Base-by-base conservation (phyloP, 2,113 vertebrate genomes). In the Onychostoma macrolepis region DNA sequence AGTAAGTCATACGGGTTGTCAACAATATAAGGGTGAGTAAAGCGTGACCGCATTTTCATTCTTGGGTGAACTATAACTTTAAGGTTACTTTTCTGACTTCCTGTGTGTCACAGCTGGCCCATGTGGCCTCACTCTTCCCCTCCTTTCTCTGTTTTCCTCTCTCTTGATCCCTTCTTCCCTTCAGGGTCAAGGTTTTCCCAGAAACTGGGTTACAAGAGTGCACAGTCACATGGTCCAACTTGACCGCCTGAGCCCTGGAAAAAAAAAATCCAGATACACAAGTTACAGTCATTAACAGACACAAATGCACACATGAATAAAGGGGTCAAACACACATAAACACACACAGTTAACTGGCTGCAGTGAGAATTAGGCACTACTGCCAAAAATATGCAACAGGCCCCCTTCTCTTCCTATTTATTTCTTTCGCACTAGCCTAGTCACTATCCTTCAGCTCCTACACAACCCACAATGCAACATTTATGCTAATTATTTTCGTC, bases 181-280 rank as follows among this genome's bases (percentile, higher is more conserved):
- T 89, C 21, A 26, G 78, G 89, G 89, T 87, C 88, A 89, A 80
- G 80, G 11, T 36, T 87, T 90, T 90, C 86, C 87, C 87, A 89
- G 83, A 75, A 89, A 67, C 83, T 88, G 65, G 79, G 74, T 67
- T 88, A 80, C 83, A 76, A 75, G 86, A 84, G 86, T 78, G 41
- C 19, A 10, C 2, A 80, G 87, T 90, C 87, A 79, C 85, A 85
- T 85, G 79, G 85, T 15, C 45, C 56, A 75, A n/a, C 56, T 58
- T 81, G 58, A 63, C 43, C 11, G 15, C 50, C 63, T 10, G 26
- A n/a, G 6, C 13, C 41, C 81, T 84, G 76, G 56, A 80, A 80
- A 67, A 30, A 56, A 15, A 19, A 21, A 19, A 72, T 72, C 10
- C 69, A 72, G 11, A 87, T 15, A 58, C 28, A 80, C 38, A 26